Evolutionary conservation across 2,888 invertebrate genomes (phyloP).

Genomic region (Leptothorax acervorum): DNA sequence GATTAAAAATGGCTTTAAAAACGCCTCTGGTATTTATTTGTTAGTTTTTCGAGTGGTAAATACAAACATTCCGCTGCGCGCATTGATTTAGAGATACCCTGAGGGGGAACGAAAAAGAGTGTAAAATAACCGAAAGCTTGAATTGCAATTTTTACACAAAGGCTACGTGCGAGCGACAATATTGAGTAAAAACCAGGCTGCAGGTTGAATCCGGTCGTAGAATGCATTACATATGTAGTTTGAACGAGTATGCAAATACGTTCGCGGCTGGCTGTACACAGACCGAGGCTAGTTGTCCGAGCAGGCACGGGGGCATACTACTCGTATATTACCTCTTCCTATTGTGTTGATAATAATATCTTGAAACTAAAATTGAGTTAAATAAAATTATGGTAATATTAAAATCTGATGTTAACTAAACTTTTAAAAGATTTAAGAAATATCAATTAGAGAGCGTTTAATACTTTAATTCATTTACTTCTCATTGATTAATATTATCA

Average conservation of each 20-base stretch:
- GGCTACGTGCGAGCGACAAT: constrained; percentile 45
- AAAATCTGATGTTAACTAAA: background rate
- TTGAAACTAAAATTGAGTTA: background rate
- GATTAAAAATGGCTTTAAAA: constrained; percentile 19
- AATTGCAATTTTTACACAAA: constrained; percentile 51
- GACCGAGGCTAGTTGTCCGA: constrained; percentile 11
- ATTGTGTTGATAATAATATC: background rate
- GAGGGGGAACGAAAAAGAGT: constrained; percentile 29
- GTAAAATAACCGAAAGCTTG: constrained; percentile 43
- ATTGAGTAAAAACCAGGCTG: constrained; percentile 47
- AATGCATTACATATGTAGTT: constrained; percentile 53
- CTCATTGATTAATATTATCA: background rate
- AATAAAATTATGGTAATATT: background rate
- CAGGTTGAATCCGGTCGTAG: constrained; percentile 39
- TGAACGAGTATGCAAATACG: constrained; percentile 51
- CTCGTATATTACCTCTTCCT: background rate
- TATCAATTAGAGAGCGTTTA: background rate
- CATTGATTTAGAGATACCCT: constrained; percentile 46
- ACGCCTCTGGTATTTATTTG: constrained; percentile 32
- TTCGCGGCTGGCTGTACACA: constrained; percentile 13
- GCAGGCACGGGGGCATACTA: background rate
- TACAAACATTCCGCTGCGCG: constrained; percentile 23
- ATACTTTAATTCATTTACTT: background rate
- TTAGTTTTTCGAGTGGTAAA: constrained; percentile 24
- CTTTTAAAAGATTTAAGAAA: background rate